Percentiles rank a stretch among this genome's conserved stretches.
Conservation (phyloP, 2,797 vertebrate genomes). For the Parambassis ranga region DNA sequence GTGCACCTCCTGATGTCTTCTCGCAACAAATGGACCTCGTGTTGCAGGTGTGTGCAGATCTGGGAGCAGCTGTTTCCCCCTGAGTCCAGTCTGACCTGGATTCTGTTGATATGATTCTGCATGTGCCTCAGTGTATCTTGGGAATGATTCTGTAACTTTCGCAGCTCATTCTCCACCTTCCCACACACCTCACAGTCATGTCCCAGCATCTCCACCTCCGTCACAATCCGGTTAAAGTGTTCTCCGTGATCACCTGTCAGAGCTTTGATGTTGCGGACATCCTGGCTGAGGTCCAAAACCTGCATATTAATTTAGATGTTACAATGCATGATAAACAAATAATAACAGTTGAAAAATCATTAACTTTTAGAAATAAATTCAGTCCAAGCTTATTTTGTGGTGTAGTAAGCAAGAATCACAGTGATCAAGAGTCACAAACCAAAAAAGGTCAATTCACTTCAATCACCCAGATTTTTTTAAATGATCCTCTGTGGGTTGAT, state of each 20-base stretch:
- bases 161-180: slow-evolving; percentile 75
- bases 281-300: slow-evolving; percentile 80
- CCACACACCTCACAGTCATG: slow-evolving; percentile 73
- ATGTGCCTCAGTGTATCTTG: slow-evolving; percentile 69
- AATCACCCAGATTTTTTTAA: too few species aligned
- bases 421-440: too few species aligned
- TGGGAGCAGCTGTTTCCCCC: slow-evolving; percentile 63
- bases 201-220: slow-evolving; percentile 75
- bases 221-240: slow-evolving; percentile 79
- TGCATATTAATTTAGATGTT: slow-evolving; percentile 1
- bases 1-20: slow-evolving; percentile 73
- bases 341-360: background rate
- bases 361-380: too few species aligned
- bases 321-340: background rate
- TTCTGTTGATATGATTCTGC: slow-evolving; percentile 65
- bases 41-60: slow-evolving; percentile 73
- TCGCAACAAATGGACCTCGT: slow-evolving; percentile 70
- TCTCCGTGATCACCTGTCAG: slow-evolving; percentile 76
- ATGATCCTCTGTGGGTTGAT: too few species aligned
- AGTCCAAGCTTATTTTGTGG: too few species aligned
- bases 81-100: slow-evolving; percentile 61
- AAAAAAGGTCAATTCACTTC: too few species aligned
- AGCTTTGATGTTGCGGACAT: slow-evolving; percentile 76
- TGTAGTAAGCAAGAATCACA: too few species aligned
- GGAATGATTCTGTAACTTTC: slow-evolving; percentile 77